phyloP scores from a whole-genome alignment of 2,888 invertebrate species.

The Xanthorhoe spadicearia region DNA sequence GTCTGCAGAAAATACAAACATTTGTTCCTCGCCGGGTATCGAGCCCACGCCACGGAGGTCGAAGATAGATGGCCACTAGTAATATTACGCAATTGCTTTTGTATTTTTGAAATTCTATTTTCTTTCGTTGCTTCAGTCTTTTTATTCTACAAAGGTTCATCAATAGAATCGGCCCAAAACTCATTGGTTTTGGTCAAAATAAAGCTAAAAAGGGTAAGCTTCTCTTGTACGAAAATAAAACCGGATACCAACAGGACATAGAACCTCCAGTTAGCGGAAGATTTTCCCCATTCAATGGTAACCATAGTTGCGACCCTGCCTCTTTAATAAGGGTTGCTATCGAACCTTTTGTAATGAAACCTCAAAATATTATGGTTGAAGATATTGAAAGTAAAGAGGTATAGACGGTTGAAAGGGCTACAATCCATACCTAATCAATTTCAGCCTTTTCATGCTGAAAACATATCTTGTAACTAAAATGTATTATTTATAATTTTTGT shows the following conservation, averaged over 20 bases:
- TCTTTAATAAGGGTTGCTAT: conserved; percentile 24
- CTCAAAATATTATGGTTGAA: conserved; percentile 20
- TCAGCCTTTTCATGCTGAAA: neutral
- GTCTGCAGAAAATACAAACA: too few relatives aligned
- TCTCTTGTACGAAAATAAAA: conserved; percentile 7
- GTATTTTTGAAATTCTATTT: neutral
- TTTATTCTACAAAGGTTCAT: neutral
- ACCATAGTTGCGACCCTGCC: conserved; percentile 29
- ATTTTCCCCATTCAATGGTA: conserved; percentile 29
- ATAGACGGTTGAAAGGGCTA: neutral
- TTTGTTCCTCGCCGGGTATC: too few relatives aligned
- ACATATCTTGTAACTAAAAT: neutral
- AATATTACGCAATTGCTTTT: neutral
- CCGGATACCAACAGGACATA: conserved; percentile 8
- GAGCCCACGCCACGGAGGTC: neutral
- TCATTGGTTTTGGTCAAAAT: neutral
- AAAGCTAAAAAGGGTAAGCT: conserved; percentile 3
- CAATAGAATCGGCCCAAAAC: neutral
- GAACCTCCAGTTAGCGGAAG: conserved; percentile 16
- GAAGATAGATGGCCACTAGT: neutral
- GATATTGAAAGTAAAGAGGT: conserved; percentile 17
- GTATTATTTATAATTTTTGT: neutral
- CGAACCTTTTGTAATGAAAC: conserved; percentile 27
- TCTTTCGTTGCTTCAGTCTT: neutral
- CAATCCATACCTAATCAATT: neutral